These are phyloP conservation scores for Lepidochitona cinerea DNA, from an alignment of 2,888 invertebrate species.

Conservation along the genomic window DNA sequence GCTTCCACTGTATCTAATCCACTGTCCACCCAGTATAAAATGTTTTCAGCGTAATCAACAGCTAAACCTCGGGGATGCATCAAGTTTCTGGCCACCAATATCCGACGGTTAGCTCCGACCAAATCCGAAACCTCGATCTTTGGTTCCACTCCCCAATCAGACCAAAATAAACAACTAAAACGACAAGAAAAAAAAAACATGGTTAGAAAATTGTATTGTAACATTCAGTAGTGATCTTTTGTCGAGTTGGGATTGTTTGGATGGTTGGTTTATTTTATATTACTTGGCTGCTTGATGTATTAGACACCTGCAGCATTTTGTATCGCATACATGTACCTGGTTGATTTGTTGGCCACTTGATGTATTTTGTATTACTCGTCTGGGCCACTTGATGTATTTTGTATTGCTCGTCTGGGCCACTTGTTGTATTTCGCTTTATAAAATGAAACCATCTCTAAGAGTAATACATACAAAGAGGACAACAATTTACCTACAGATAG, in stretches of 20 bases:
- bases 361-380: no score
- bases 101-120: slow-evolving; percentile 50
- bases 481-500: no score
- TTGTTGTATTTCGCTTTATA: no score
- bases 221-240: background rate
- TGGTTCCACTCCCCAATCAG: slow-evolving; percentile 56
- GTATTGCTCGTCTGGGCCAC: no score
- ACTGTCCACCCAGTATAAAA: slow-evolving; percentile 90
- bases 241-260: background rate
- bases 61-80: slow-evolving; percentile 77
- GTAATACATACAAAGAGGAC: no score
- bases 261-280: background rate
- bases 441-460: no score
- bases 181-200: background rate
- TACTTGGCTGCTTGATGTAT: no score
- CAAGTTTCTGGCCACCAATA: slow-evolving; percentile 45
- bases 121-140: slow-evolving; percentile 60
- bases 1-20: slow-evolving; percentile 85
- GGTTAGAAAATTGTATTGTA: background rate
- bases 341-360: no score
- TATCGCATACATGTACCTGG: no score
- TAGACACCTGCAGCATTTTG: no score
- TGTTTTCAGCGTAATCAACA: slow-evolving; percentile 79
- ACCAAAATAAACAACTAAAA: slow-evolving; percentile 62
- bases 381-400: no score